Base-by-base conservation (phyloP, 1,140 invertebrate genomes). In the Ceratina japonica region DNA sequence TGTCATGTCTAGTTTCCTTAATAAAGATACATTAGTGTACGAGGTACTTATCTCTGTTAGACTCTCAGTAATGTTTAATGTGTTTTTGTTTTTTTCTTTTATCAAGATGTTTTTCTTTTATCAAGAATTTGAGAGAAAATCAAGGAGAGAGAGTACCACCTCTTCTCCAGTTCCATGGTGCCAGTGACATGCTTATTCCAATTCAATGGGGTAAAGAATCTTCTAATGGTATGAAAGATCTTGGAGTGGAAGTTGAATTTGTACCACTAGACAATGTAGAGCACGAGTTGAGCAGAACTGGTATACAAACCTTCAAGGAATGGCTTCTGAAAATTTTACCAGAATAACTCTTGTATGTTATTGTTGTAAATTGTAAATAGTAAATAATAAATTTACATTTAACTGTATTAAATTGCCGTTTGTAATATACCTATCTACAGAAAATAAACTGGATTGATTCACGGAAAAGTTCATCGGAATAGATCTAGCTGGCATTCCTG, bases 1-100 rank as follows among this genome's bases (percentile, higher is more conserved):
- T 90, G 93, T 93, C 0, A 93, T 96, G 76, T 96, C 95, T 27
- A 95, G 95, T 7, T 97, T 96, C 85, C 89, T 97, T 0, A 96
- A 96, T 86, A 90, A 94, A 5, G 92, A 94, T 62, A 96, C 96
- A 18, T 71, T 92, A 12, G 93, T 96, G 18, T 96, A 94, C 89
- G 87, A 94, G 85, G 93, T 93, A 64, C 76, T 65, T 52, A 20
- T 70, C 52, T 37, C n/a, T 37, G 13, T 2, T 7, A 58, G 13
- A 51, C 54, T 22, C 13, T 44, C 37, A 44, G 5, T 44, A 44
- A 44, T 44, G 37, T 44, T 44, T 8, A 27, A 16, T n/a, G 24
- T 15, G 49, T 37, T 2, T 82, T n/a, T n/a, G n/a, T n/a, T n/a
- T n/a, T n/a, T n/a, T n/a, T n/a, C n/a, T n/a, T n/a, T n/a, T n/a